phyloP scores from a whole-genome alignment of 2,888 invertebrate genomes.

The Agrotis exclamationis region DNA sequence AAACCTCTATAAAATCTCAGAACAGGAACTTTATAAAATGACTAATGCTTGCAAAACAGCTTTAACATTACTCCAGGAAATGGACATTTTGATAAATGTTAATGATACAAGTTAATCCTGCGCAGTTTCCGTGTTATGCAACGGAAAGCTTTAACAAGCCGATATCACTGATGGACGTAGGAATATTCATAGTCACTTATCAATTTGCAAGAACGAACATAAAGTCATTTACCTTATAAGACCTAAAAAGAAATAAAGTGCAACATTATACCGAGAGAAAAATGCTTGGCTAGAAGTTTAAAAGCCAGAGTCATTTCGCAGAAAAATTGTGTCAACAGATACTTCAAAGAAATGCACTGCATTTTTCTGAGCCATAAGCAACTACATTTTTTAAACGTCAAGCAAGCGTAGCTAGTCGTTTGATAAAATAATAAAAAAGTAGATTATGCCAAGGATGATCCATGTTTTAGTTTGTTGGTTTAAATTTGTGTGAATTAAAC shows the following conservation, averaged over 20 bases:
- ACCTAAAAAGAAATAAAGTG: conserved; percentile 2
- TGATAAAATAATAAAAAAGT: neutral
- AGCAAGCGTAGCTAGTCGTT: neutral
- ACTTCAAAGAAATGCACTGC: conserved; percentile 18
- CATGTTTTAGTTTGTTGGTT: neutral
- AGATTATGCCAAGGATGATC: neutral
- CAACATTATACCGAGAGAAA: conserved; percentile 5
- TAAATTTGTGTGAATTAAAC: neutral
- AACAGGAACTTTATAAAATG: conserved; percentile 18
- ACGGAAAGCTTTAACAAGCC: conserved; percentile 50
- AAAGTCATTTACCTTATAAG: neutral
- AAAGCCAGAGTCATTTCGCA: conserved; percentile 21
- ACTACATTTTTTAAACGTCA: conserved; percentile 10
- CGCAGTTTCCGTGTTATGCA: conserved; percentile 55
- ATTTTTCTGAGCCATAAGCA: conserved; percentile 12
- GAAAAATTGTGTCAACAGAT: conserved; percentile 29
- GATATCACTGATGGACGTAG: conserved; percentile 41
- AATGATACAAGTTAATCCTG: conserved; percentile 55
- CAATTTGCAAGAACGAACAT: neutral
- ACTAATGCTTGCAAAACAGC: conserved; percentile 43
- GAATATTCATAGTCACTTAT: conserved; percentile 34
- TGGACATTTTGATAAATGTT: conserved; percentile 53
- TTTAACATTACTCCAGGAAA: conserved; percentile 57
- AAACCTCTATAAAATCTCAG: conserved; percentile 19
- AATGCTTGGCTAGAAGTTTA: conserved; percentile 5